These are phyloP conservation scores for Gymnoscopelus braueri DNA, from an alignment of 2,797 vertebrate species.

Conservation along the genomic window DNA sequence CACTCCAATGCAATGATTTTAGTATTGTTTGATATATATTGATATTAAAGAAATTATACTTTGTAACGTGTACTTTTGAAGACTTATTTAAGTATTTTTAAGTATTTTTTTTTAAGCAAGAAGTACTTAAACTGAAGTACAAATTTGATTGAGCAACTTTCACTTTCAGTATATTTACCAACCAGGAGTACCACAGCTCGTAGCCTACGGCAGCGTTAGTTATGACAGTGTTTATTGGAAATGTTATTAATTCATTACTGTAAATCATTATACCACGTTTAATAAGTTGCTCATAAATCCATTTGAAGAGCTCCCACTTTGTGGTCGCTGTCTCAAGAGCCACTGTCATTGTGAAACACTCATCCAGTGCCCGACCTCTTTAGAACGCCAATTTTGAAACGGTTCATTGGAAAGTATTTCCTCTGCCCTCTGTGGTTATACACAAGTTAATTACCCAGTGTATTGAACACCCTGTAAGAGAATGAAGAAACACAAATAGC, in stretches of 20 bases:
- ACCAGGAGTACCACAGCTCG: too few relatives aligned
- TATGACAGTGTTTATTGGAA: conserved; percentile 2
- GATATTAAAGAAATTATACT: too few relatives aligned
- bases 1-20: too few relatives aligned
- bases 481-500: neutral
- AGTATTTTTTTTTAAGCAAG: too few relatives aligned
- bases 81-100: too few relatives aligned
- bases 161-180: too few relatives aligned
- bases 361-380: neutral
- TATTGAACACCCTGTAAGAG: neutral
- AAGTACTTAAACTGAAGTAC: too few relatives aligned
- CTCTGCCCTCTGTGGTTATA: neutral
- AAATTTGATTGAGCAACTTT: too few relatives aligned
- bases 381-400: neutral
- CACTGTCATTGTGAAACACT: neutral
- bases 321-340: neutral
- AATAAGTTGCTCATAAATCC: conserved; percentile 1
- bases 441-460: neutral
- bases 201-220: too few relatives aligned
- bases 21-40: too few relatives aligned
- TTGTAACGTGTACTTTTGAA: too few relatives aligned
- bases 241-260: conserved; percentile 12
- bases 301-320: neutral
- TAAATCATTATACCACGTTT: conserved; percentile 17
- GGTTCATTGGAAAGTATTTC: neutral